Evolutionary conservation across 2,888 invertebrate species (phyloP), one percentile per base, ranked within the genome.

Genomic region (Heteromurus nitidus): DNA sequence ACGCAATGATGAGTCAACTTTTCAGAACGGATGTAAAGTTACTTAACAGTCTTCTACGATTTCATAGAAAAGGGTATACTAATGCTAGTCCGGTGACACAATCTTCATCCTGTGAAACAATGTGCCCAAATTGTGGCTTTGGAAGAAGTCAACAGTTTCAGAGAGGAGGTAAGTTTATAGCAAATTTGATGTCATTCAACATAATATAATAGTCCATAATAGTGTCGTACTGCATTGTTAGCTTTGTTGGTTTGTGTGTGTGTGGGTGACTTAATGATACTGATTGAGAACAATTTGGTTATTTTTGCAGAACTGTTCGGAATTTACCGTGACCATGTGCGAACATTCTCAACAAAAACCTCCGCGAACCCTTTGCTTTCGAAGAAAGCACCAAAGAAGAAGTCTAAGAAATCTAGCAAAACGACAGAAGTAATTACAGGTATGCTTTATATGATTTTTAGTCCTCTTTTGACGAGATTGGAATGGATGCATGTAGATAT

Each of bases 381-480:
- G 7, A 76, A 74, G 36, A 80, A 72, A 58, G 3, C 55, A 1
- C 31, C n/a, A 0, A 91, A 91, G 86, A 89, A 89, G 76, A 89
- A 83, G 5, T 70, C 90, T 83, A 89, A 90, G 84, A 91, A 91
- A 88, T 89, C 89, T 80, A 89, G 88, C 69, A 73, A 31, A 13
- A 92, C 92, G 88, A 93, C 92, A 90, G 94, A 94, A 88, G 89
- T 94, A 9, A 89, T 94, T 83, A 92, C 93, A 91, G 93, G 94
- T 94, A 89, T 86, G 88, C 86, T 67, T 62, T 42, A 30, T 24
- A 16, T 24, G 26, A 67, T 50, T 18, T 50, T 18, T 20, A 16
- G 50, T 2, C 9, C n/a, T 47, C 47, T 20, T 20, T 69, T 31
- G 16, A 20, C n/a, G 36, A 36, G 5, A 36, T 36, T 36, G 13